Percentiles rank a stretch among this genome's conserved stretches.
phyloP scores from a whole-genome alignment of 1,140 invertebrate species.

The Pseudomyrmex concolor region DNA sequence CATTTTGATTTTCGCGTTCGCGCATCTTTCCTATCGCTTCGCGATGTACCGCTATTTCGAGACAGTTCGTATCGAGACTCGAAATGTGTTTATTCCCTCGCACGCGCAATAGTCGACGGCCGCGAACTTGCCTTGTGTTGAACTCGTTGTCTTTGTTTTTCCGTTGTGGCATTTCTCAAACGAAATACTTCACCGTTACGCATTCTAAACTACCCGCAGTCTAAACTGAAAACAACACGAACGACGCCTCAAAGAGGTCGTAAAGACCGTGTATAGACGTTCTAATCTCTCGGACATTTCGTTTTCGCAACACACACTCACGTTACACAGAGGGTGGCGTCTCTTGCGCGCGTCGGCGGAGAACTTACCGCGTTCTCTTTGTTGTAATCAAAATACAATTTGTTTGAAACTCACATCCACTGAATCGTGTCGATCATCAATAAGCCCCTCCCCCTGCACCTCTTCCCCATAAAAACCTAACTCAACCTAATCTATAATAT shows the following conservation, averaged over 20 bases:
- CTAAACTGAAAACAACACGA: neutral
- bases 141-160: neutral
- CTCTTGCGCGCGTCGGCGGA: neutral
- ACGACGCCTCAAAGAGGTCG: conserved; percentile 7
- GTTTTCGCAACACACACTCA: too few relatives aligned
- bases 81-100: neutral
- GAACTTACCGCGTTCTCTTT: neutral
- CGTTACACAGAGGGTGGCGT: conserved; percentile 4
- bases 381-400: conserved; percentile 44
- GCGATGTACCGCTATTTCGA: neutral
- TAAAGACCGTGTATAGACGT: neutral
- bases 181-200: neutral
- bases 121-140: neutral
- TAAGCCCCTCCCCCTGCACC: too few relatives aligned
- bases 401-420: conserved; percentile 7
- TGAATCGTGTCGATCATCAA: neutral
- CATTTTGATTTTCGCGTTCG: neutral
- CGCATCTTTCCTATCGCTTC: neutral
- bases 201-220: neutral
- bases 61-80: neutral
- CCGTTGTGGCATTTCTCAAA: neutral
- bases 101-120: neutral
- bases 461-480: too few relatives aligned
- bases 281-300: neutral
- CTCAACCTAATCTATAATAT: too few relatives aligned